These are phyloP conservation scores for Hiodon tergisus DNA, from an alignment of 2,113 vertebrate species.

Conservation along the genomic window DNA sequence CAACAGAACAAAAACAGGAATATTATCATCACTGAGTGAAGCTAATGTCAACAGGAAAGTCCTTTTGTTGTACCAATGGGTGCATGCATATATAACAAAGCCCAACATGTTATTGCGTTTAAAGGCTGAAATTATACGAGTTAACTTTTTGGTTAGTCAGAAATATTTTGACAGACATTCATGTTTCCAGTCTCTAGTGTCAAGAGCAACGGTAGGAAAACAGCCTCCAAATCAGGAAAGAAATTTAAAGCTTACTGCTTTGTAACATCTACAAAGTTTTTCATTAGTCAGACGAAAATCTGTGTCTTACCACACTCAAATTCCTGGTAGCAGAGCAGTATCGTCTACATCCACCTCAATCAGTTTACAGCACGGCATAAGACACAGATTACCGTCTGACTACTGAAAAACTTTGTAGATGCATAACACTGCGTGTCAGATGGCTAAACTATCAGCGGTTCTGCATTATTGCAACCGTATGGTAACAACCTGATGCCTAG, in stretches of 20 bases:
- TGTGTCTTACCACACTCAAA: slow-evolving; percentile 54
- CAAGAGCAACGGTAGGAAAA: neutral
- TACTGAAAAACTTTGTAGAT: neutral
- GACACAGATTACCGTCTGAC: neutral
- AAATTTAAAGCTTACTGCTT: slow-evolving; percentile 31
- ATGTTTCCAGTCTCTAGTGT: neutral
- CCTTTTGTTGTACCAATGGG: too few species aligned
- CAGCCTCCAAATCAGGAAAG: slow-evolving; percentile 9
- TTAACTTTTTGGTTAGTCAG: neutral
- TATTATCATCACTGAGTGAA: too few species aligned
- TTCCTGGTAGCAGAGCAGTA: slow-evolving; percentile 37
- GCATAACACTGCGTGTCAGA: too few species aligned
- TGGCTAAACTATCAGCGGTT: too few species aligned
- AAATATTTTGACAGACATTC: neutral
- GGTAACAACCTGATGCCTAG: too few species aligned
- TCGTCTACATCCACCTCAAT: slow-evolving; percentile 33
- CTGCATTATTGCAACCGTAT: too few species aligned
- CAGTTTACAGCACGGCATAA: slow-evolving; percentile 31
- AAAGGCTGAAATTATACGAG: too few species aligned
- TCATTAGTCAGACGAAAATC: too few species aligned
- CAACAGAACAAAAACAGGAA: too few species aligned
- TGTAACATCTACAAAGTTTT: slow-evolving; percentile 53
- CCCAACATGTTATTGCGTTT: too few species aligned
- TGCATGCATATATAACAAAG: too few species aligned
- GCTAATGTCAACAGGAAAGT: too few species aligned